Conservation (phyloP, 2,797 vertebrate genomes). For the Valencia hispanica region DNA sequence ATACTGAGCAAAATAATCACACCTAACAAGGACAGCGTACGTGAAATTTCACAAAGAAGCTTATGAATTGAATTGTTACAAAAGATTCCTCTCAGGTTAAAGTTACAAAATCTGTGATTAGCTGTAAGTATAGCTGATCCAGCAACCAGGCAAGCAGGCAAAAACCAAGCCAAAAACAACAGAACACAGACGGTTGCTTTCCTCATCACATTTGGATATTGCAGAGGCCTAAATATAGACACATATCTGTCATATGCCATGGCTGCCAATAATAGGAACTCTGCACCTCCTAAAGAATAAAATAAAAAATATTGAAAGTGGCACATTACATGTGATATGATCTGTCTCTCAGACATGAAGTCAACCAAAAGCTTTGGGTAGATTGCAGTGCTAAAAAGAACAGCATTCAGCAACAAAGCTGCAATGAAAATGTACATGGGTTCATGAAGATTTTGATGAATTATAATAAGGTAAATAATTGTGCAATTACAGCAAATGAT, state of each 20-base stretch:
- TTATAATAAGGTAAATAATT: slow-evolving; percentile 45
- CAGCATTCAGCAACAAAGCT: slow-evolving; percentile 52
- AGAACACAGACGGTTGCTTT: slow-evolving; percentile 18
- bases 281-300: slow-evolving; percentile 25
- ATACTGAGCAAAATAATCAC: not conserved
- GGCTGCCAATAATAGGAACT: slow-evolving; percentile 49
- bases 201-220: slow-evolving; percentile 44
- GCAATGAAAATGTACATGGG: slow-evolving; percentile 67
- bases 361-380: slow-evolving; percentile 53
- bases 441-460: slow-evolving; percentile 52
- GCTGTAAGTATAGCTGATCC: not conserved
- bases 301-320: slow-evolving; percentile 31
- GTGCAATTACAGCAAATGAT: slow-evolving; percentile 45
- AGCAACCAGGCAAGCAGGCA: slow-evolving; percentile 20
- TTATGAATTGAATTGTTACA: slow-evolving; percentile 24
- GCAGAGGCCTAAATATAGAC: slow-evolving; percentile 58
- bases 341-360: slow-evolving; percentile 40
- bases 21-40: accelerated
- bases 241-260: slow-evolving; percentile 61
- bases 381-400: slow-evolving; percentile 34
- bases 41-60: slow-evolving; percentile 8
- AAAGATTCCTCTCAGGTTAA: slow-evolving; percentile 14
- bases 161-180: slow-evolving; percentile 29
- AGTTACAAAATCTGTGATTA: slow-evolving; percentile 13
- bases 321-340: slow-evolving; percentile 35